A percentile compares a stretch with the other conserved stretches of the same genome.
These are phyloP conservation scores for Aptenodytes forsteri DNA, from an alignment of 2,113 vertebrate species.

Conservation along the genomic window DNA sequence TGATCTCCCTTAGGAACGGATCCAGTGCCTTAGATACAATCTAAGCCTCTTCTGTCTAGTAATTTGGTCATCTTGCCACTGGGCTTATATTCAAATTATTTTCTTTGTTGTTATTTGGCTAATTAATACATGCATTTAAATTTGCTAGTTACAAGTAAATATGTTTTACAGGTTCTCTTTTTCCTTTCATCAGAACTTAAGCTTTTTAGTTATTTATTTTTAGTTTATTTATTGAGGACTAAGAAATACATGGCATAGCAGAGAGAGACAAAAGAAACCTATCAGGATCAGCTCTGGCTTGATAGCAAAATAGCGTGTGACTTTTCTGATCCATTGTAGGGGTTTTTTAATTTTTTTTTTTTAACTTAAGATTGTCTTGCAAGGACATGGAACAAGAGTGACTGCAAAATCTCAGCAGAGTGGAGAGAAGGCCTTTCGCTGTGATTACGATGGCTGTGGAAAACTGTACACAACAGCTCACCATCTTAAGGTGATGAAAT, in stretches of 20 bases:
- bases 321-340: not conserved
- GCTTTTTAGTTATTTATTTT: not conserved
- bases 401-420: constrained; percentile 84
- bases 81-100: not conserved
- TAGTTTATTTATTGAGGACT: not conserved
- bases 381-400: constrained; percentile 86
- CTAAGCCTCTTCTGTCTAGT: not conserved
- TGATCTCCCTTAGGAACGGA: not conserved
- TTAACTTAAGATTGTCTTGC: constrained; percentile 90
- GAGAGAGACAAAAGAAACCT: not conserved
- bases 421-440: constrained; percentile 96
- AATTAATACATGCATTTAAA: not conserved
- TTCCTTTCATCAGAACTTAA: not conserved
- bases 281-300: not conserved
- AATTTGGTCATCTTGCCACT: not conserved
- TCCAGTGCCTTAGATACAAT: not conserved
- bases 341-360: not conserved
- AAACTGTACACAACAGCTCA: constrained; percentile 98
- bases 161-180: not conserved
- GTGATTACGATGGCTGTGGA: constrained; percentile 95
- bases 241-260: not conserved
- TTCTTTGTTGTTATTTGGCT: not conserved
- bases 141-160: not conserved
- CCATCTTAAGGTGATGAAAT: constrained; percentile 87
- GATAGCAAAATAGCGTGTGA: not conserved